Evolutionary conservation across 2,797 vertebrate genomes (phyloP), one percentile per base, ranked within the genome.

Genomic region (Eutrigla gurnardus): DNA sequence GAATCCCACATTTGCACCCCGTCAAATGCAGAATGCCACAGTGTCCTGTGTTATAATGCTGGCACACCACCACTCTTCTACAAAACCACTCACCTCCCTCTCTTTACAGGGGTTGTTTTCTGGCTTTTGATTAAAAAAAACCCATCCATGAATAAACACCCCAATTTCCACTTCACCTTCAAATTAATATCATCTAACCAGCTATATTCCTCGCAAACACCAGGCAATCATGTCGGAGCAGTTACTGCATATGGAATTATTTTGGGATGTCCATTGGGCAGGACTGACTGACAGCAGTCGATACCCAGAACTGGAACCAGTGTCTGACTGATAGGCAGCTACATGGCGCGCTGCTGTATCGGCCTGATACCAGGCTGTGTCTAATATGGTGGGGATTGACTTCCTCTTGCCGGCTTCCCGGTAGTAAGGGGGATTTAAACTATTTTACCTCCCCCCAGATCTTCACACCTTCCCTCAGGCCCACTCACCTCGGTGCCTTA

Each of bases 391-490:
- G 72, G 79, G 84, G 89, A 91, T 90, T 91, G 90, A 91, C 90
- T 93, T 88, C 80, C 81, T 84, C 77, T 84, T 80, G 84, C 86
- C 40, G 60, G 84, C 85, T 90, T 69, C 71, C 75, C 83, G 87
- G 85, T 90, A 90, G 86, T 81, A 78, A 88, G 75, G 80, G 74
- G 89, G 87, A 92, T 92, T 92, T 90, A 91, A 89, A 91, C 91
- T 90, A 87, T 92, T 94, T 93, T 91, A 91, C 88, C 81, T 87
- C 77, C 77, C 85, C 74, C 85, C 74, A 87, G 91, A 93, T 93
- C 90, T 91, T 88, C 90, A 90, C 89, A 90, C 89, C 87, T 91
- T 90, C 88, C 89, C 90, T 86, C 83, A 82, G 91, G 89, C 91
- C 89, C 82, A 92, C 88, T 93, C 90, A 91, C 91, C 91, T 84